phyloP scores from a whole-genome alignment of 2,888 invertebrate genomes.

The Lottia gigantea region DNA sequence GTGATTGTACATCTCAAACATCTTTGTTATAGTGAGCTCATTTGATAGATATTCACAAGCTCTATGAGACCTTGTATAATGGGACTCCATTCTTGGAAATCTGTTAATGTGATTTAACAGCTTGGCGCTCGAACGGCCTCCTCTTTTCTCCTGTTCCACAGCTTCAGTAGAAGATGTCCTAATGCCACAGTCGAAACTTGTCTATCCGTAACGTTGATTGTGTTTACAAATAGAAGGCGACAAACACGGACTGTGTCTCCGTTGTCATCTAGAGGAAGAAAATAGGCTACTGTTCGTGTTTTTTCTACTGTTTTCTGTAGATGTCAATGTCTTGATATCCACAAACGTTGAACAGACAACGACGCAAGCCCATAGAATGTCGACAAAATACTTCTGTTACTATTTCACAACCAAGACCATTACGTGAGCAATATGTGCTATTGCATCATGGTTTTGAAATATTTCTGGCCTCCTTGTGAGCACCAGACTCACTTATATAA shows the following conservation, averaged over 20 bases:
- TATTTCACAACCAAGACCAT: background rate
- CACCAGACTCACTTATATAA: background rate
- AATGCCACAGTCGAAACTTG: background rate
- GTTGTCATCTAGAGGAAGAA: background rate
- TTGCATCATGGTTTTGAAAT: background rate
- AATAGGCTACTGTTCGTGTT: slow-evolving; percentile 1
- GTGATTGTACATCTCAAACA: background rate
- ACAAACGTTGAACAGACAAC: background rate
- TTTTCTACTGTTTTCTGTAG: background rate
- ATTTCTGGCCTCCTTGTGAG: background rate
- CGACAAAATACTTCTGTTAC: background rate
- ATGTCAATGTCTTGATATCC: background rate
- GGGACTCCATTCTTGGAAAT: slow-evolving; percentile 3
- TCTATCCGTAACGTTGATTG: background rate
- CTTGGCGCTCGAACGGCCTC: background rate
- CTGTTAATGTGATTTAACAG: background rate
- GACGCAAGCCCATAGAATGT: background rate
- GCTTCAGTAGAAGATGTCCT: background rate
- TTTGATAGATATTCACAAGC: background rate
- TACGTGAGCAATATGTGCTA: background rate
- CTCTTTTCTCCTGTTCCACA: background rate
- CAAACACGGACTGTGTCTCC: background rate
- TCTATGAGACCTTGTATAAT: background rate
- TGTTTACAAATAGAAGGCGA: background rate
- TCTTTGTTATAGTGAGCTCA: background rate